phyloP scores from a whole-genome alignment of 2,113 vertebrate species.

The Hyperoodon ampullatus region DNA sequence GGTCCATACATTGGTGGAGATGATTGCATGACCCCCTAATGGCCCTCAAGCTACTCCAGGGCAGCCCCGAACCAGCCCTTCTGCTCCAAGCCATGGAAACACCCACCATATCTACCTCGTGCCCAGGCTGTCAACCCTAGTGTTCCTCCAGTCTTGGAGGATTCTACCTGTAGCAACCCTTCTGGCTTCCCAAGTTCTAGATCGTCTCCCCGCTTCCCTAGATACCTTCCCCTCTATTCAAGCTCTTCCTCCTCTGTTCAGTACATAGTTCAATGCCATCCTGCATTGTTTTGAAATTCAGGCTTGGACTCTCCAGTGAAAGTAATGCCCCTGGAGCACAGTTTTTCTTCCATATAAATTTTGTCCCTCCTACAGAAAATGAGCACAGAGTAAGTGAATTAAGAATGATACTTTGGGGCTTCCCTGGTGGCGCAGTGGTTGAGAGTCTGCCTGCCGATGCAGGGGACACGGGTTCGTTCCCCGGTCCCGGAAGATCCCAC shows the following conservation, averaged over 20 bases:
- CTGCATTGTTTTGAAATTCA: conserved; percentile 17
- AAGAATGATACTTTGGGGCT: too few species aligned
- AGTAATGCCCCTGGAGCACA: background rate
- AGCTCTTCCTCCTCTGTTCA: background rate
- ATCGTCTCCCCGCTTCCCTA: background rate
- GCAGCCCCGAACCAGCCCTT: background rate
- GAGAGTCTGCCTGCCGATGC: too few species aligned
- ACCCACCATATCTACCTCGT: background rate
- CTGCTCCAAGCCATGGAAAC: background rate
- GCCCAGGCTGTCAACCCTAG: background rate
- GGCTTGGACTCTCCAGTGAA: background rate
- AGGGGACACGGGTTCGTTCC: too few species aligned
- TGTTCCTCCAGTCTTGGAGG: background rate
- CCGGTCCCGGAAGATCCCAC: too few species aligned
- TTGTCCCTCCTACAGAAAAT: background rate
- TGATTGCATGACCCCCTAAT: background rate
- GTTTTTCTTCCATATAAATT: background rate
- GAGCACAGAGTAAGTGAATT: background rate
- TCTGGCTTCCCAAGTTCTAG: background rate
- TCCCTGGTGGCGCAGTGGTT: too few species aligned
- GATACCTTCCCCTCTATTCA: background rate
- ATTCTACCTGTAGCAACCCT: background rate
- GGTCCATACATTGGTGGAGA: background rate
- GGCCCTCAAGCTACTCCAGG: background rate
- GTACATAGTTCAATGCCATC: background rate